Conservation (phyloP, 2,888 invertebrate genomes). For the Lagria hirta region DNA sequence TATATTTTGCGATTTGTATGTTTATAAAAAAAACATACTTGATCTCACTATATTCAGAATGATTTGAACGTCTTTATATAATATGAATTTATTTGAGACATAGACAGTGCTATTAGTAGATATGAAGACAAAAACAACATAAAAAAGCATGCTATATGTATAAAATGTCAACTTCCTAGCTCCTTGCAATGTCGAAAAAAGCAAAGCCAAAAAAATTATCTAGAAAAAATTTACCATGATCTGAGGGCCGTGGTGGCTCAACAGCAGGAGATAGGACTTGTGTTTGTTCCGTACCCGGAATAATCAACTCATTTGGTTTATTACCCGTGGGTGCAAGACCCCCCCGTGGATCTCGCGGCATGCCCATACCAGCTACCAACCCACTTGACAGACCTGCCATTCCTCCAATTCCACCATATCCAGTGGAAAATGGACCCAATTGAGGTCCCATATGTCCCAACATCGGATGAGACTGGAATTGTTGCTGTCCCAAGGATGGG, state of each 20-base stretch:
- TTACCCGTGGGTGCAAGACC: slow-evolving; percentile 23
- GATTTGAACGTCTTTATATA: no score
- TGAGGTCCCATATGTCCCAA: slow-evolving; percentile 59
- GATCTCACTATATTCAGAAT: no score
- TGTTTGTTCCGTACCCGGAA: slow-evolving; percentile 46
- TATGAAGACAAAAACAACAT: no score
- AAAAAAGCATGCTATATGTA: no score
- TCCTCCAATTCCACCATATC: slow-evolving; percentile 53
- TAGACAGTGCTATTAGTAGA: no score
- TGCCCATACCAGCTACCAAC: slow-evolving; percentile 50
- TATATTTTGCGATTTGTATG: no score
- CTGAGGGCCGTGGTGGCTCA: slow-evolving; percentile 50
- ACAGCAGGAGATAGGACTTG: slow-evolving; percentile 53
- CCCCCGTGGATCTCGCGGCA: slow-evolving; percentile 51
- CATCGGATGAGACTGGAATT: slow-evolving; percentile 71
- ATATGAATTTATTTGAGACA: no score
- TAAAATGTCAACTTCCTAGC: no score
- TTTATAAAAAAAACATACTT: no score
- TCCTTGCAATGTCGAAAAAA: slow-evolving; percentile 16
- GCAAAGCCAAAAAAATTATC: neutral
- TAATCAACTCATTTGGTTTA: slow-evolving; percentile 68
- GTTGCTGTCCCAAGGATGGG: slow-evolving; percentile 65
- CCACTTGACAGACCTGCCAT: slow-evolving; percentile 52
- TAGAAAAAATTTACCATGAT: slow-evolving; percentile 57
- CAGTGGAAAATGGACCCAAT: slow-evolving; percentile 57